Base-by-base conservation (phyloP, 2,797 vertebrate species). In the Austrolebias charrua region DNA sequence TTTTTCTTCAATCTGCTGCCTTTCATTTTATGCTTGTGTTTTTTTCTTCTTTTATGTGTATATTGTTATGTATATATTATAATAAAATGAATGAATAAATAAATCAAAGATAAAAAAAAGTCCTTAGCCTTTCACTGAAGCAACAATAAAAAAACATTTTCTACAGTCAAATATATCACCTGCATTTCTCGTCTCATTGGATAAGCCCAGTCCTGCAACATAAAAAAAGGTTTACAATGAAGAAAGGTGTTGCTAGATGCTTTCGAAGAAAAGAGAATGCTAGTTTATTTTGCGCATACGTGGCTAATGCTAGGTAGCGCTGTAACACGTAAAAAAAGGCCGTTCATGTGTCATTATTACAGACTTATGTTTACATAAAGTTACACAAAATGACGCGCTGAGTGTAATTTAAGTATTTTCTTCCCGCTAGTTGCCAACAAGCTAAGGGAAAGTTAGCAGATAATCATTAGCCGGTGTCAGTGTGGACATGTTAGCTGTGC, bases 121-220 rank as follows among this genome's bases (percentile, higher is more conserved):
- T n/a, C n/a, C n/a, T n/a, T n/a, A n/a, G n/a, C n/a, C n/a, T n/a
- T n/a, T n/a, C n/a, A n/a, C n/a, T n/a, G n/a, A n/a, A n/a, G n/a
- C n/a, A n/a, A n/a, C n/a, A n/a, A n/a, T n/a, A n/a, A n/a, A n/a
- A n/a, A n/a, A n/a, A n/a, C n/a, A n/a, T 38, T 2, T 16, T 5
- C 28, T 1, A 16, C 31, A 65, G 6, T 12, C 6, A 28, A 18
- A 5, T 44, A 2, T 75, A 69, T 65, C 93, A 98, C 97, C 96
- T 99, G 97, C 97, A 99, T 99, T 63, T 98, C 97, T 87, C 97
- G 90, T 87, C 97, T 95, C 97, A 99, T 99, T 55, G 96, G 96
- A 86, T 98, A 99, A 61, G 94, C 95, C 97, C 97, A 99, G 83
- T 99, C 97, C 97, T 99, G 88, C 12, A 82, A 71, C 48, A 67